Base-by-base conservation (phyloP, 2,113 vertebrate species). In the Neomonachus schauinslandi region DNA sequence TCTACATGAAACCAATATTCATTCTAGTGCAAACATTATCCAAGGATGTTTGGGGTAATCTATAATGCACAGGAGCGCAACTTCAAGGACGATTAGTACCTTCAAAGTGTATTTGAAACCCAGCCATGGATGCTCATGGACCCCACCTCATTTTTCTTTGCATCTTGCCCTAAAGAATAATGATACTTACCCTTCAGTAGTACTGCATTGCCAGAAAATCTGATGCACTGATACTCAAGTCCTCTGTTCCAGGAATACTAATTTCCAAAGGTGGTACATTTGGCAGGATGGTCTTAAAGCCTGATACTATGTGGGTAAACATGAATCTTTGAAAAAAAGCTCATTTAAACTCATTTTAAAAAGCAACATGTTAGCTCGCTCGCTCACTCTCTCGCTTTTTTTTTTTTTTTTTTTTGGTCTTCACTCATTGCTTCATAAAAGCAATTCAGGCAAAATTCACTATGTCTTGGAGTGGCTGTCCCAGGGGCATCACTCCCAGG, bases 331-430 rank as follows among this genome's bases (percentile, higher is more conserved):
- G 69, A 89, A 57, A 85, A 85, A 46, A 89, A 80, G 39, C 79
- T 94, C 83, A 22, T 55, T 95, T 84, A 61, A 74, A 67, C 71
- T 28, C 26, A 46, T 24, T 95, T 79, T 21, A 28, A 89, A 97
- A 96, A 77, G 26, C 61, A 61, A 55, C 71, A 4, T 26, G 53
- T 31, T 74, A 74, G n/a, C 36, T 57, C 9, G 4, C 28, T 19
- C 67, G 36, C 67, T 36, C 2, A 15, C 28, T 65, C 7, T 65
- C 31, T 33, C 31, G 18, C 18, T 57, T 18, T 57, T 18, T 51
- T 67, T 82, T 39, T 39, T 57, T 85, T 67, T 28, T 11, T 24
- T 14, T 74, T 24, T n/a, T n/a, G n/a, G 12, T 26, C 15, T 21
- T 94, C 19, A 7, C 57, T 72, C 46, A 63, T 72, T 5, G 5